Conservation (phyloP, 2,113 vertebrate species). For the Petaurus breviceps region DNA sequence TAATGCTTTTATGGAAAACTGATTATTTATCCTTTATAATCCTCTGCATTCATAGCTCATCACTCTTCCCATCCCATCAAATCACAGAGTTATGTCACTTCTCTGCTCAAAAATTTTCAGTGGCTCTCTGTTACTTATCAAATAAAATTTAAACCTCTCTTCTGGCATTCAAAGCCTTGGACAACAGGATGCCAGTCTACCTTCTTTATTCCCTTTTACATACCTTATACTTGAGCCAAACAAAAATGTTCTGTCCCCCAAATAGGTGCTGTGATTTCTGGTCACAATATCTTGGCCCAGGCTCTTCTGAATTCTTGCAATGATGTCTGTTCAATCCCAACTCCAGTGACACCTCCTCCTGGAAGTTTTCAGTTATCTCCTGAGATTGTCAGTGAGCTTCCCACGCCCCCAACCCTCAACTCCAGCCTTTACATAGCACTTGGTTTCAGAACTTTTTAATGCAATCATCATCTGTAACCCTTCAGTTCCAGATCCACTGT, state of each 20-base stretch:
- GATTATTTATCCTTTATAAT: background rate
- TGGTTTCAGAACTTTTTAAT: background rate
- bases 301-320: background rate
- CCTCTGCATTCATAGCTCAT: background rate
- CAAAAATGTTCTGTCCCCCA: background rate
- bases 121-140: background rate
- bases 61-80: background rate
- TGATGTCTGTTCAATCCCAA: background rate
- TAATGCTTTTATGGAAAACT: background rate
- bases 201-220: background rate
- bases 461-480: background rate
- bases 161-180: background rate
- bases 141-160: background rate
- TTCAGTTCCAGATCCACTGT: too few relatives aligned
- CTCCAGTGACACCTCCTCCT: background rate
- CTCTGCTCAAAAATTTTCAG: background rate
- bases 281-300: background rate
- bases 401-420: background rate
- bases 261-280: background rate
- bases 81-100: background rate
- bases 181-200: background rate
- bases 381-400: background rate
- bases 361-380: background rate
- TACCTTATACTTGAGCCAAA: background rate
- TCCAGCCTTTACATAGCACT: background rate